These are phyloP conservation scores for Aselliscus stoliczkanus DNA, from an alignment of 2,797 vertebrate species.

Conservation along the genomic window DNA sequence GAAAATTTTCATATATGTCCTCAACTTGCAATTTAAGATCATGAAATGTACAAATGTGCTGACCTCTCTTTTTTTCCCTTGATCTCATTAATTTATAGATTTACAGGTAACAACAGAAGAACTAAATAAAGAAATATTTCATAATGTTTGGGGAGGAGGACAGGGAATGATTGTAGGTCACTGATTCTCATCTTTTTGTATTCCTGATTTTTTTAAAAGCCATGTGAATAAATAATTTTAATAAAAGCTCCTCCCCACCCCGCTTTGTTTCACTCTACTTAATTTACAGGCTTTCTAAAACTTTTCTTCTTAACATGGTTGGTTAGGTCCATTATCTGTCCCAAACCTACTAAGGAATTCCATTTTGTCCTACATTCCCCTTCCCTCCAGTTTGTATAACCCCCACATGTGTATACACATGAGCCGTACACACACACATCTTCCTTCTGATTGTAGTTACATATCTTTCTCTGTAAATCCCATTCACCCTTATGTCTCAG, in stretches of 20 bases:
- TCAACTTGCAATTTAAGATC: neutral
- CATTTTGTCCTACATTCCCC: neutral
- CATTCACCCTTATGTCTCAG: neutral
- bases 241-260: neutral
- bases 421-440: no score
- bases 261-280: neutral
- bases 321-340: neutral
- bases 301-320: neutral
- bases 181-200: neutral
- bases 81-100: conserved; percentile 1
- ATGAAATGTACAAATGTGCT: neutral
- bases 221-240: neutral
- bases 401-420: no score
- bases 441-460: neutral
- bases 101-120: neutral
- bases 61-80: neutral
- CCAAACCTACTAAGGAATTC: neutral
- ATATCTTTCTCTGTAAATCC: neutral
- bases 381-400: neutral
- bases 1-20: neutral
- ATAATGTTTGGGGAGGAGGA: neutral
- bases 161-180: neutral
- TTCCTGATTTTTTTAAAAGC: neutral
- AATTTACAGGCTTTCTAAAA: conserved; percentile 23
- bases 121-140: neutral